A percentile compares a stretch with the other conserved stretches of the same genome.
phyloP scores from a whole-genome alignment of 1,140 invertebrate genomes.

The Scaptodrosophila lebanonensis region DNA sequence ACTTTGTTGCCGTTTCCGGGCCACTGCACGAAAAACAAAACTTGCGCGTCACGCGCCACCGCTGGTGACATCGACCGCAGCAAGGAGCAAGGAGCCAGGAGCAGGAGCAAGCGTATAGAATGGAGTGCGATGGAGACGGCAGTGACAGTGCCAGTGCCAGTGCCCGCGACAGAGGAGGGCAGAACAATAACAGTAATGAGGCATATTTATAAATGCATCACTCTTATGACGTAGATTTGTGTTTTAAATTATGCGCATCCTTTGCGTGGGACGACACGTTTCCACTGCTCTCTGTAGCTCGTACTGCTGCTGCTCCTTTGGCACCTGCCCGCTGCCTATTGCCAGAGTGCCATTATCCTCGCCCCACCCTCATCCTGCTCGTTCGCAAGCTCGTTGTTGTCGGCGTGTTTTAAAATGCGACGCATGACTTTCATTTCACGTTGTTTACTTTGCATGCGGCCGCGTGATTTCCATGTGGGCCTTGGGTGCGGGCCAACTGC shows the following conservation, averaged over 20 bases:
- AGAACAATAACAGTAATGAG: slow-evolving; percentile 59
- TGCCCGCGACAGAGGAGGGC: background rate
- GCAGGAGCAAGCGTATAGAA: background rate
- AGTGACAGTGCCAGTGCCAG: background rate
- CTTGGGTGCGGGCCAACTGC: background rate
- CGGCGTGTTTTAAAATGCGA: slow-evolving; percentile 64
- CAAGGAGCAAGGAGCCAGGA: too few species aligned
- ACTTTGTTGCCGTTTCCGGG: slow-evolving; percentile 70
- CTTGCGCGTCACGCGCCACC: slow-evolving; percentile 59
- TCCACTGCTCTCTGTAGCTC: too few species aligned
- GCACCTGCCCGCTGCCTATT: too few species aligned
- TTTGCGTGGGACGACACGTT: slow-evolving; percentile 6
- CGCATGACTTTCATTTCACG: slow-evolving; percentile 72
- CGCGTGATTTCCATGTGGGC: slow-evolving; percentile 60
- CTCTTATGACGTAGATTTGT: slow-evolving; percentile 48
- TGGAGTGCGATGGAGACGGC: slow-evolving; percentile 7
- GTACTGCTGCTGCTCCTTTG: too few species aligned
- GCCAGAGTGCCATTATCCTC: too few species aligned
- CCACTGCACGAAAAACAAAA: slow-evolving; percentile 59
- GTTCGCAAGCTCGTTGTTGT: slow-evolving; percentile 34
- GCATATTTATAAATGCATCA: slow-evolving; percentile 60
- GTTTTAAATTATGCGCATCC: slow-evolving; percentile 69
- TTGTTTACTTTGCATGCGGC: slow-evolving; percentile 69
- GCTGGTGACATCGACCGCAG: slow-evolving; percentile 2
- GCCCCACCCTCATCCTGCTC: too few species aligned